A percentile compares a stretch with the other conserved stretches of the same genome.
Evolutionary conservation across 2,888 invertebrate species (phyloP).

Genomic region (Eilema caniola): DNA sequence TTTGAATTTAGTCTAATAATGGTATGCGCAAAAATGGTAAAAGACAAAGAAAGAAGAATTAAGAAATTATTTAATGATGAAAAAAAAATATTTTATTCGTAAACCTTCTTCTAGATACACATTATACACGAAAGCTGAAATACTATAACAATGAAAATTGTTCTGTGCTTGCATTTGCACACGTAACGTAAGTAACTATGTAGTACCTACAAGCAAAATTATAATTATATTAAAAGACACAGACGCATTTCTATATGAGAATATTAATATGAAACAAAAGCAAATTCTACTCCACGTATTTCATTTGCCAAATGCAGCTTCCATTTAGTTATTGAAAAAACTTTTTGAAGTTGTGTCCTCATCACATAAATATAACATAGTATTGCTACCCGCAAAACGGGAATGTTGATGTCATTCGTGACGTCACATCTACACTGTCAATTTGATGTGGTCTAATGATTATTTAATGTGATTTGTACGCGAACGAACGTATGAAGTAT

Average conservation of each 20-base stretch:
- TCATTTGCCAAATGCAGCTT: constrained; percentile 59
- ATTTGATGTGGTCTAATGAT: constrained; percentile 35
- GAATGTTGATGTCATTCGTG: constrained; percentile 39
- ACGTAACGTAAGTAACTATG: too few species aligned
- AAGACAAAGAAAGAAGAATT: too few species aligned
- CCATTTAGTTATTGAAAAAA: constrained; percentile 62
- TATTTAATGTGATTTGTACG: constrained; percentile 30
- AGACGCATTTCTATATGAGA: background rate
- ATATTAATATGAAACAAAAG: constrained; percentile 34
- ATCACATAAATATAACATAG: constrained; percentile 48
- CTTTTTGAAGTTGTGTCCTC: constrained; percentile 40
- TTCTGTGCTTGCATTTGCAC: too few species aligned
- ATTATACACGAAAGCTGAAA: background rate
- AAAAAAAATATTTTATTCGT: background rate
- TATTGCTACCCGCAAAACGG: constrained; percentile 39
- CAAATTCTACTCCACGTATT: constrained; percentile 43
- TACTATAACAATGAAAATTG: too few species aligned
- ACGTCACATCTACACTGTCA: constrained; percentile 30
- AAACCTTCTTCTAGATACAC: background rate
- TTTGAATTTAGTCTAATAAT: too few species aligned
- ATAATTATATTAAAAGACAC: background rate
- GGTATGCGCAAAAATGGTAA: background rate
- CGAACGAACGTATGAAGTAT: constrained; percentile 5
- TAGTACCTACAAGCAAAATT: background rate
- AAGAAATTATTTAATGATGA: background rate